Conservation (phyloP, 2,797 vertebrate genomes). For the Coluber constrictor region DNA sequence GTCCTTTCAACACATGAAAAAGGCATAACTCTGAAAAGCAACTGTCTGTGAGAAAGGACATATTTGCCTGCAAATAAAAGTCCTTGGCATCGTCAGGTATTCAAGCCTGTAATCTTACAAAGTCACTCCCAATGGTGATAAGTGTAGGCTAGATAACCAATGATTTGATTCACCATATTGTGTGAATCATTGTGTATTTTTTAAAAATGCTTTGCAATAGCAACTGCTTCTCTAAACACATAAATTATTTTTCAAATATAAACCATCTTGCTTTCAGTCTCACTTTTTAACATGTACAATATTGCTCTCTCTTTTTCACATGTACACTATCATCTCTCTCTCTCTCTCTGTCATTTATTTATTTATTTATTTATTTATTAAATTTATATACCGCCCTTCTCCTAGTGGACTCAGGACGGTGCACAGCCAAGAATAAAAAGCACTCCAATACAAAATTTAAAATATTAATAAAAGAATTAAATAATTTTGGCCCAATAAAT, state of each 20-base stretch:
- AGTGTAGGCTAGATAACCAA: neutral
- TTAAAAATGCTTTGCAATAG: neutral
- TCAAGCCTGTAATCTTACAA: neutral
- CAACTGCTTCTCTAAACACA: neutral
- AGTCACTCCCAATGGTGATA: neutral
- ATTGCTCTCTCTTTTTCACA: neutral
- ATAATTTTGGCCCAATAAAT: no score
- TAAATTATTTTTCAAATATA: neutral
- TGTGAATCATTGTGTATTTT: neutral
- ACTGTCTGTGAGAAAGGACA: neutral
- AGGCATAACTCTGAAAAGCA: neutral
- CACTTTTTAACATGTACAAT: neutral
- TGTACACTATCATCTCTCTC: neutral
- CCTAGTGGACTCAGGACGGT: no score
- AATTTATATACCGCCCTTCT: no score
- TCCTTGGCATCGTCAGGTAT: neutral
- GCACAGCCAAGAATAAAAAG: no score
- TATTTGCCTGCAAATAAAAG: neutral
- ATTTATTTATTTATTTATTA: no score
- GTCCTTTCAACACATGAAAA: neutral
- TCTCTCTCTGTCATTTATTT: no score
- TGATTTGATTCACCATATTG: neutral
- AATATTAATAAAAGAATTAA: no score
- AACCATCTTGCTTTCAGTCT: neutral
- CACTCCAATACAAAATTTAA: no score